Evolutionary conservation across 1,140 invertebrate genomes (phyloP), one percentile per base, ranked within the genome.

Genomic region (Diorhabda elongata): DNA sequence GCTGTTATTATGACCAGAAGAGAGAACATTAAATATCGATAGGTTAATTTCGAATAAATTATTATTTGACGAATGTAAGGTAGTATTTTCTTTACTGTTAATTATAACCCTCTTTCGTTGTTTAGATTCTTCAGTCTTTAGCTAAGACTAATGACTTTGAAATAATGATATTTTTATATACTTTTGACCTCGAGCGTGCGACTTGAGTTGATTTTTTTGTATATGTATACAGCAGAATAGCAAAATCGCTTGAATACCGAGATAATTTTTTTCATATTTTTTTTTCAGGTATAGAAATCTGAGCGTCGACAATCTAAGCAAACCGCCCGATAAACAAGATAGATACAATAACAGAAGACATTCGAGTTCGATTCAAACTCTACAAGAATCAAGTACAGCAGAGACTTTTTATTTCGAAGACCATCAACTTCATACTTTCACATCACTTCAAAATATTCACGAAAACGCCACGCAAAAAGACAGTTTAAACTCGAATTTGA

Each of bases 401-500:
- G 43, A 61, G 7, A 9, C 58, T 3, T 44, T 11, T 11, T 60
- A 45, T 43, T 58, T 45, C 11, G 59, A 62, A 9, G 9, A 42
- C 8, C 60, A 41, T 42, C n/a, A 64, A 3, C 52, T 57, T 26
- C 64, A 69, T 42, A n/a, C 56, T 43, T 69, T 64, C 62, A 42
- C 47, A 4, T 69, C 68, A 0, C 61, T 64, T 3, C 58, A 69
- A 9, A 59, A 69, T 43, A 59, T 66, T 45, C 45, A 58, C 52
- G 42, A 69, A 58, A 56, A 42, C 57, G 44, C 61, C 7, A 69
- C 11, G 11, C 68, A 58, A 42, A 7, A 57, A 8, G 59, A 70
- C 3, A 60, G 65, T 74, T 81, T 88, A 63, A 87, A 88, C 74
- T 88, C 86, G n/a, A 87, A 87, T 73, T 88, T 87, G 77, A 86